Percentiles rank a stretch among this genome's conserved stretches.
phyloP scores from a whole-genome alignment of 2,888 invertebrate genomes.

The Azorinus chamasolen region DNA sequence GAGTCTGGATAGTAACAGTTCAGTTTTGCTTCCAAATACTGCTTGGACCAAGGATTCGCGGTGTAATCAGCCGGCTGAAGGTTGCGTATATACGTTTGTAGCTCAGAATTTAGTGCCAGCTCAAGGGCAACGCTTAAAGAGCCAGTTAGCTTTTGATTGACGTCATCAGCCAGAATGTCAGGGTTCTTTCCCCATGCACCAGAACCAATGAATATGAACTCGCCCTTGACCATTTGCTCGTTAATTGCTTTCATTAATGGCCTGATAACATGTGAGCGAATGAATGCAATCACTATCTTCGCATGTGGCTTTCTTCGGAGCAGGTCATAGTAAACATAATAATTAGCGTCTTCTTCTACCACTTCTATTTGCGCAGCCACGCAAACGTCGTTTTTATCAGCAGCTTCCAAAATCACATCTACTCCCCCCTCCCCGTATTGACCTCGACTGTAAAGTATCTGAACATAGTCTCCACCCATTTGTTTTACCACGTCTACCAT shows the following conservation, averaged over 20 bases:
- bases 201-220: constrained; percentile 65
- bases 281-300: constrained; percentile 55
- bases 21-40: constrained; percentile 36
- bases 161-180: constrained; percentile 19
- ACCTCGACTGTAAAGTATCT: constrained; percentile 62
- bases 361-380: constrained; percentile 51
- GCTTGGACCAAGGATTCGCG: constrained; percentile 38
- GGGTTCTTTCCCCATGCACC: constrained; percentile 49
- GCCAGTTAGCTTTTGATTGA: constrained; percentile 32
- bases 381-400: constrained; percentile 41
- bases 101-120: constrained; percentile 21
- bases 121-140: constrained; percentile 47
- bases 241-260: constrained; percentile 18
- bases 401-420: constrained; percentile 17
- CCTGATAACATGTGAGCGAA: constrained; percentile 37
- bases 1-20: constrained; percentile 44
- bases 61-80: constrained; percentile 5
- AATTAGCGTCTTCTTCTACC: constrained; percentile 29
- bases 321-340: constrained; percentile 23
- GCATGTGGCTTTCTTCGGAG: constrained; percentile 45
- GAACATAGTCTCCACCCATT: constrained; percentile 47
- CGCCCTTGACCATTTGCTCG: constrained; percentile 28
- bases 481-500: constrained; percentile 52
- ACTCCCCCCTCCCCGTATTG: constrained; percentile 62
- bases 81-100: constrained; percentile 12